Evolutionary conservation across 2,888 invertebrate species (phyloP).

Genomic region (Amiota minor): DNA sequence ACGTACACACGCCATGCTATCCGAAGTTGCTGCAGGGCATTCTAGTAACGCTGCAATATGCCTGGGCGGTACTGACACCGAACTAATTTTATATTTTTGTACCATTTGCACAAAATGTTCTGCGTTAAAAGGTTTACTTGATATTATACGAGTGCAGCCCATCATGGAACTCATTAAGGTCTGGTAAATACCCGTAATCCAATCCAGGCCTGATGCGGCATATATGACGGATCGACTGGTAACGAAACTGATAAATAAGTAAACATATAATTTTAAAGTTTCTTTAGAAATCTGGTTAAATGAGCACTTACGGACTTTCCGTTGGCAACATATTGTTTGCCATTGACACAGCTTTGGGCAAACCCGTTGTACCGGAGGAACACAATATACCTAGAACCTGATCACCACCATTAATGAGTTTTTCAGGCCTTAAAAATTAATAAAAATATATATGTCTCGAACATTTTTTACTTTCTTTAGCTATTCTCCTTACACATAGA

Average conservation of each 20-base stretch:
- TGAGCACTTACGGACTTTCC: slow-evolving; percentile 30
- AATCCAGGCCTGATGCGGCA: slow-evolving; percentile 51
- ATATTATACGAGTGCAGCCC: slow-evolving; percentile 54
- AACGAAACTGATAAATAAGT: slow-evolving; percentile 21
- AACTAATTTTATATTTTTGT: slow-evolving; percentile 50
- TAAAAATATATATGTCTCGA: not conserved
- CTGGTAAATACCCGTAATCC: slow-evolving; percentile 49
- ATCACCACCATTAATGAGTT: slow-evolving; percentile 43
- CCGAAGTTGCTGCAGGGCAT: slow-evolving; percentile 39
- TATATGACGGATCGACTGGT: slow-evolving; percentile 41
- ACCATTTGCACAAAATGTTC: slow-evolving; percentile 52
- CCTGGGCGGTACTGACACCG: slow-evolving; percentile 44
- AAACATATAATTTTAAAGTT: not conserved
- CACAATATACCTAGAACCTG: slow-evolving; percentile 55
- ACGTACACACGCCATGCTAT: slow-evolving; percentile 29
- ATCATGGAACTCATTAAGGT: slow-evolving; percentile 36
- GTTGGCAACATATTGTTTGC: slow-evolving; percentile 44
- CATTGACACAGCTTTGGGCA: slow-evolving; percentile 58
- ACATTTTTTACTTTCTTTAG: not conserved
- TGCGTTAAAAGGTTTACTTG: slow-evolving; percentile 47
- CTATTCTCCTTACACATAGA: slow-evolving; percentile 43
- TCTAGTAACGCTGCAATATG: slow-evolving; percentile 44
- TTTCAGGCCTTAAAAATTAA: slow-evolving; percentile 39
- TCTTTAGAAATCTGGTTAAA: not conserved
- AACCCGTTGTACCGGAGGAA: slow-evolving; percentile 61